Percentiles rank a stretch among this genome's conserved stretches.
Conservation (phyloP, 64 coral and sea anemone genomes). For the Stylophora pistillata region DNA sequence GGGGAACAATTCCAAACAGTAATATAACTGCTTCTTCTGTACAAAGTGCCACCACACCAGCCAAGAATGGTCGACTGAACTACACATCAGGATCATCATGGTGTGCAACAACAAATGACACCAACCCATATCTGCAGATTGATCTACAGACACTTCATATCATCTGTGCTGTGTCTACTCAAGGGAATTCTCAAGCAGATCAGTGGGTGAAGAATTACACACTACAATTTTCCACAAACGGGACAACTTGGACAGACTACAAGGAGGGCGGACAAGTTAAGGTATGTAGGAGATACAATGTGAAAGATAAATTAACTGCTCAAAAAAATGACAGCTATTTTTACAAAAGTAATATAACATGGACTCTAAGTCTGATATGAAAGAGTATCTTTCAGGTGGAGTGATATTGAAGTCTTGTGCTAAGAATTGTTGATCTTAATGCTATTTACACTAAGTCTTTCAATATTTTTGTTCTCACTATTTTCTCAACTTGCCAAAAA, state of each 20-base stretch:
- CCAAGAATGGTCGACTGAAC: conserved; percentile 39
- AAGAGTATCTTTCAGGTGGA: too few species aligned
- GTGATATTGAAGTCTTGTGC: too few species aligned
- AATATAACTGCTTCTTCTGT: background rate
- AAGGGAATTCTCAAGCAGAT: conserved; percentile 48
- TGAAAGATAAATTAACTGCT: too few species aligned
- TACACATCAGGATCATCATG: background rate
- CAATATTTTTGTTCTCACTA: too few species aligned
- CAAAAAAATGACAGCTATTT: too few species aligned
- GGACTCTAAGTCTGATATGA: too few species aligned
- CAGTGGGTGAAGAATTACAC: conserved; percentile 67
- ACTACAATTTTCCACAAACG: conserved; percentile 43
- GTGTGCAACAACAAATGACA: too few species aligned
- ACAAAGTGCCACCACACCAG: conserved; percentile 13
- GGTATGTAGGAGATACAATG: too few species aligned
- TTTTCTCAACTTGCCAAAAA: too few species aligned
- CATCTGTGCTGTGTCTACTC: conserved; percentile 65
- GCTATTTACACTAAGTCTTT: too few species aligned
- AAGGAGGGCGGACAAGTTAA: conserved; percentile 2
- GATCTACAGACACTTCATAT: conserved; percentile 38
- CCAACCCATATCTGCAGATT: conserved; percentile 55
- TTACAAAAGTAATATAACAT: too few species aligned
- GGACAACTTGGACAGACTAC: conserved; percentile 38
- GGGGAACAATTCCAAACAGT: background rate
- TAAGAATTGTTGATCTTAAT: too few species aligned